Evolutionary conservation across 2,888 invertebrate species (phyloP).

Genomic region (Hemithea aestivaria): DNA sequence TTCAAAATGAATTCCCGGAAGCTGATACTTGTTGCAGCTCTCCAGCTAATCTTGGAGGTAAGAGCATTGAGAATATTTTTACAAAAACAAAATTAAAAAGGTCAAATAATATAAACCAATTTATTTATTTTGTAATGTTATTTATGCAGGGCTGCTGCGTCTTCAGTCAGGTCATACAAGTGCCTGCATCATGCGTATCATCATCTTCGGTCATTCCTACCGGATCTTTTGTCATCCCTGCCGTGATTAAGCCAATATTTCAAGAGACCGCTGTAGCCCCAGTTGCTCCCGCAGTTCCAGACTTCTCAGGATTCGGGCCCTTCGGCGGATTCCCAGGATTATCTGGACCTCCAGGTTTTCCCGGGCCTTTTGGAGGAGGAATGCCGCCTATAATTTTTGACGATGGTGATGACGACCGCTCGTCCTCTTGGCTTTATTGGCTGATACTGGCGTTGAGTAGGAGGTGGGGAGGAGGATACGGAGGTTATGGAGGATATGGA

Average conservation of each 20-base stretch:
- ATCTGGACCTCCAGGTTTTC: constrained; percentile 13
- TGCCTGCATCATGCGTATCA: constrained; percentile 12
- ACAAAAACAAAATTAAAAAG: no score
- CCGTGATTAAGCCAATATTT: constrained; percentile 43
- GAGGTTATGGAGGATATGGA: constrained; percentile 20
- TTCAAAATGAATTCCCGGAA: constrained; percentile 48
- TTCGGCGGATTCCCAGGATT: constrained; percentile 14
- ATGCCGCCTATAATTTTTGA: constrained; percentile 43
- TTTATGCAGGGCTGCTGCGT: constrained; percentile 22
- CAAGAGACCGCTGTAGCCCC: constrained; percentile 24
- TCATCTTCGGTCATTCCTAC: constrained; percentile 21
- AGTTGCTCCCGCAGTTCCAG: constrained; percentile 20
- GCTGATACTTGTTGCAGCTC: constrained; percentile 27
- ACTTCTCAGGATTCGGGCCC: constrained; percentile 11
- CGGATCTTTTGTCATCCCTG: constrained; percentile 48
- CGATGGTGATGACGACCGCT: constrained; percentile 32
- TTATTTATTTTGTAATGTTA: no score
- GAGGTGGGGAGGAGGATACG: constrained; percentile 18
- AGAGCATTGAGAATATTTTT: constrained; percentile 8
- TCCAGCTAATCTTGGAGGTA: constrained; percentile 35
- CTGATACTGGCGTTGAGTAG: constrained; percentile 47
- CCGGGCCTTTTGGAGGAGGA: constrained; percentile 18
- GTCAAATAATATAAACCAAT: no score
- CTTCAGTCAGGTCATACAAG: constrained; percentile 16
- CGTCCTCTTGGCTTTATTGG: constrained; percentile 40